Evolutionary conservation across 2,113 vertebrate species (phyloP).

Genomic region (Nerophis lumbriciformis): DNA sequence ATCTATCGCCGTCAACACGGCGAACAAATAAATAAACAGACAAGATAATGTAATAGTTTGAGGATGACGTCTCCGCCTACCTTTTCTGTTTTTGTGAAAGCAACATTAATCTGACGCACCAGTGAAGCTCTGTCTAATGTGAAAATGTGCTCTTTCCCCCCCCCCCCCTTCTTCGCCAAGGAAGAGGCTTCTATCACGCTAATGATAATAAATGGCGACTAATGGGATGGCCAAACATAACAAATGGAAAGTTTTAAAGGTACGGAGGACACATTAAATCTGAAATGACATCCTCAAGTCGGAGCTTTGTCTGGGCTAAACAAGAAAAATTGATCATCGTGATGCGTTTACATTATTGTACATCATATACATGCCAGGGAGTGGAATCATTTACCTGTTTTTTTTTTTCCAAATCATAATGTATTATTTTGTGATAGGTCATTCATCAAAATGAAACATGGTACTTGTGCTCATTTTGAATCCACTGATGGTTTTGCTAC

Average conservation of each 20-base stretch:
- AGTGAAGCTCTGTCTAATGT: constrained; percentile 65
- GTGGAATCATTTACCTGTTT: not conserved
- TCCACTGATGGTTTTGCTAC: not conserved
- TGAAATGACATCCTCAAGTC: constrained; percentile 55
- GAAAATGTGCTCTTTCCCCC: constrained; percentile 52
- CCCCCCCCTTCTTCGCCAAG: constrained; percentile 71
- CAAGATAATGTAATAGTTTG: constrained; percentile 53
- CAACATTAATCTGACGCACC: constrained; percentile 68
- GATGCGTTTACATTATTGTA: constrained; percentile 33
- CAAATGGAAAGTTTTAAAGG: constrained; percentile 99
- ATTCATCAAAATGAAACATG: not conserved
- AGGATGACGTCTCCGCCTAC: constrained; percentile 54
- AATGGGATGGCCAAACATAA: constrained; percentile 99
- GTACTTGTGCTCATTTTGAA: constrained; percentile 1
- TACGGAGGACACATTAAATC: constrained; percentile 81
- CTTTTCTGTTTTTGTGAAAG: constrained; percentile 57
- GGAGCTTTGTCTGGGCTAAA: constrained; percentile 42
- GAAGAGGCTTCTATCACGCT: constrained; percentile 87
- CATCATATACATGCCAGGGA: constrained; percentile 15
- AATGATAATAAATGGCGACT: constrained; percentile 99
- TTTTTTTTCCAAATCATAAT: not conserved
- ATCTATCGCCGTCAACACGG: constrained; percentile 42
- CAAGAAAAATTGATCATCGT: constrained; percentile 46
- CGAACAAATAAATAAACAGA: constrained; percentile 57
- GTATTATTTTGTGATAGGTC: not conserved